Conservation (phyloP, 2,113 vertebrate species). For the Labeo catla region DNA sequence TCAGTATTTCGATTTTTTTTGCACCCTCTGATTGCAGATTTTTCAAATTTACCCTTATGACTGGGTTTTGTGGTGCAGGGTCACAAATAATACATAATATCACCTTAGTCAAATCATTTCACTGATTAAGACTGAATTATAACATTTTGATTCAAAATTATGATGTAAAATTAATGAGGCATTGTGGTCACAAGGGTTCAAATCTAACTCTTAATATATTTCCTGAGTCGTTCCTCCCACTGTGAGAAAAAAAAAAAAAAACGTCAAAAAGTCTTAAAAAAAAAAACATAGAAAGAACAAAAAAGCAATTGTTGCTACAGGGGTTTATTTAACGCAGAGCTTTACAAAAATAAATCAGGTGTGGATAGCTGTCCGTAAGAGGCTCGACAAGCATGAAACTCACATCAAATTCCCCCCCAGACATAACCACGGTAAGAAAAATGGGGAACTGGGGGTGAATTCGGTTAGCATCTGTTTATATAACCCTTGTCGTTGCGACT, state of each 20-base stretch:
- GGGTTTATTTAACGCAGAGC: not conserved
- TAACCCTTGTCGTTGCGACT: not conserved
- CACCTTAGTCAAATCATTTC: too few species aligned
- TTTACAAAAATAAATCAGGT: constrained; percentile 6
- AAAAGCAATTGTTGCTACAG: not conserved
- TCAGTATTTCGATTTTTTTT: too few species aligned
- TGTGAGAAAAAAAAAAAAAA: not conserved
- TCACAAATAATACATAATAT: too few species aligned
- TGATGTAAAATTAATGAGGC: not conserved
- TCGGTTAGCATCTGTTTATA: constrained; percentile 28
- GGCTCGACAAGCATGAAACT: constrained; percentile 17
- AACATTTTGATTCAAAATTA: not conserved
- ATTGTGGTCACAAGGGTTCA: not conserved
- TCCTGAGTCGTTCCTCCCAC: not conserved
- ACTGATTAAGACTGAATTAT: not conserved
- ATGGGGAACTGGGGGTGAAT: not conserved
- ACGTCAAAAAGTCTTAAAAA: not conserved
- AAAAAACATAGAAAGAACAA: not conserved
- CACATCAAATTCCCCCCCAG: not conserved
- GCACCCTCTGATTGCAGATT: too few species aligned
- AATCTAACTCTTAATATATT: not conserved
- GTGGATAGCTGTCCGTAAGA: constrained; percentile 4
- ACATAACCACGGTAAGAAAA: constrained; percentile 8
- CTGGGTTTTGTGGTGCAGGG: too few species aligned
- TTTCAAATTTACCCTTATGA: too few species aligned